Base-by-base conservation (phyloP, 2,797 vertebrate genomes). In the Halcyon chelicuti region DNA sequence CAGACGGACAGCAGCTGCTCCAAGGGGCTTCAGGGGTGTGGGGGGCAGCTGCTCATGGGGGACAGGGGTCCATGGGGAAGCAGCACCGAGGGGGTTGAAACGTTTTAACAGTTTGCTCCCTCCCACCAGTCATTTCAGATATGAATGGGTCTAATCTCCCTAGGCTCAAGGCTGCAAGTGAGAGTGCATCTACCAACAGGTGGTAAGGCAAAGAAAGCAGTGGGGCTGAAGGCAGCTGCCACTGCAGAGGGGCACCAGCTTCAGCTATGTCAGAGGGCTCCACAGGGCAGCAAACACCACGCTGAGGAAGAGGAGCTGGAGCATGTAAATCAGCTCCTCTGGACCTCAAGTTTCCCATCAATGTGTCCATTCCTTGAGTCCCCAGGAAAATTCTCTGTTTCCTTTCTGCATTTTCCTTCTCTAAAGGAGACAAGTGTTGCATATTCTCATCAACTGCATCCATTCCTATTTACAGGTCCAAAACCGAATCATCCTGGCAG, bases 1-100 rank as follows among this genome's bases (percentile, higher is more conserved):
- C 96, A 95, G 96, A 90, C 80, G 51, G 94, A 92, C 86, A 94
- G 92, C 98, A 98, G 98, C 98, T 98, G 98, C 92, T 97, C 93
- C 75, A 33, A 62, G 75, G 25, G n/a, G 81, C 83, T 96, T 84
- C 81, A 51, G 71, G 75, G 46, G 33, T 54, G 51, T 16, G 40
- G 52, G 42, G 66, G 58, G 58, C 84, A 95, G 89, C 83, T 93
- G 90, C 70, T 87, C 67, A 23, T 47, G 42, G 44, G 47, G 62
- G 17, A 31, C 6, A 5, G 9, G 55, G 67, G 35, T 90, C 91
- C 1, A 1, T 40, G 35, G 87, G 71, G 74, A 63, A 96, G 88
- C 62, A 76, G 58, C 21, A 44, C 26, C 1, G 5, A 88, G 75
- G 77, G 54, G 86, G 78, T 46, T 92, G 39, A 97, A 72, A 70